These are phyloP conservation scores for Orthochromis indermauri DNA, from an alignment of 2,113 vertebrate species.

Conservation along the genomic window DNA sequence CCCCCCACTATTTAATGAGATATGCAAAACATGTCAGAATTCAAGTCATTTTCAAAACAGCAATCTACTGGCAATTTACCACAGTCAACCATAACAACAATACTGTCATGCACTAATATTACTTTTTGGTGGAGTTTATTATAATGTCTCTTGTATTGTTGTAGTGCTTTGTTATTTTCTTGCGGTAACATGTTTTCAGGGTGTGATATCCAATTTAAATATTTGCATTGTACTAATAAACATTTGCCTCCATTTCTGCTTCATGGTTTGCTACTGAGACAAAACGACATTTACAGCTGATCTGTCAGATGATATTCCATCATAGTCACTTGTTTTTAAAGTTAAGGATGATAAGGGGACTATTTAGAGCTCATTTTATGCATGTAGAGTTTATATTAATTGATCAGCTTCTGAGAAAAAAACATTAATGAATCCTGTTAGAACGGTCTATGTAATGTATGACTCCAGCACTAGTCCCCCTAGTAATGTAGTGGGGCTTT, in stretches of 20 bases:
- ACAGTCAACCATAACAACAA: conserved; percentile 34
- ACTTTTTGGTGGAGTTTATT: background rate
- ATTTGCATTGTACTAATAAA: background rate
- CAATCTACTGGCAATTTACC: conserved; percentile 35
- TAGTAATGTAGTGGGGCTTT: background rate
- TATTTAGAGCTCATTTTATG: background rate
- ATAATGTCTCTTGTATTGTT: background rate
- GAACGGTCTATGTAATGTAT: background rate
- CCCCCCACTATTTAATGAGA: background rate
- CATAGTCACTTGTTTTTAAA: background rate
- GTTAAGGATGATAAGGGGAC: background rate
- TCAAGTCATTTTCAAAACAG: conserved; percentile 23
- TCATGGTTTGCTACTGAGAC: background rate
- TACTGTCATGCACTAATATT: conserved; percentile 1
- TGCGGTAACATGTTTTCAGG: background rate
- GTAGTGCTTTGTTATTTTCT: background rate
- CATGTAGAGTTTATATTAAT: background rate
- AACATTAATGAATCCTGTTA: background rate
- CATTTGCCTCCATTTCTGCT: background rate
- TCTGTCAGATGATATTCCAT: background rate
- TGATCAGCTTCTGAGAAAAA: background rate
- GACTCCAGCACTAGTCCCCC: background rate
- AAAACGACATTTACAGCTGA: background rate
- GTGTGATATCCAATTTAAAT: conserved; percentile 7
- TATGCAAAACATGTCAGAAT: conserved; percentile 14